Conservation (phyloP, 2,113 vertebrate genomes). For the Noturus placidus region DNA sequence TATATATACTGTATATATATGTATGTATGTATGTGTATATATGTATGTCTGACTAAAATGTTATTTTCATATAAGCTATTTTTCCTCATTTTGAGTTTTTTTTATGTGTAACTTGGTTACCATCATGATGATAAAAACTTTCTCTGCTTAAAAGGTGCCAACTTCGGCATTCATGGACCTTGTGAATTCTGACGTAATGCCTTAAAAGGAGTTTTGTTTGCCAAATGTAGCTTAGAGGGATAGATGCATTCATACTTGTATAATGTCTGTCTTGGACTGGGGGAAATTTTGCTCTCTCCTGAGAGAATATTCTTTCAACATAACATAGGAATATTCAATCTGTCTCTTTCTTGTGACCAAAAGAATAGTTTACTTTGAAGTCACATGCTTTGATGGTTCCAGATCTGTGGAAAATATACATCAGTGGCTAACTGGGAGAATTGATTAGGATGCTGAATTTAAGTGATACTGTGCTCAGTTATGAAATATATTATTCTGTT, state of each 20-base stretch:
- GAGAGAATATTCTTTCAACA: slow-evolving; percentile 58
- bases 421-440: slow-evolving; percentile 44
- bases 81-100: not conserved
- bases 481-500: not conserved
- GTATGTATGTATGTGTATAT: too few relatives aligned
- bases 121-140: not conserved
- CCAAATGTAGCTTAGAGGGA: not conserved
- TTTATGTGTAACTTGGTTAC: not conserved
- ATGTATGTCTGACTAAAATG: not conserved
- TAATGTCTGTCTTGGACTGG: not conserved
- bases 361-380: slow-evolving; percentile 64
- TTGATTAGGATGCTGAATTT: slow-evolving; percentile 51
- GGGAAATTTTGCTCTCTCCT: slow-evolving; percentile 46
- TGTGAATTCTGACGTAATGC: not conserved
- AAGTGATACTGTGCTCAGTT: not conserved
- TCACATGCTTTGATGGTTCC: slow-evolving; percentile 57
- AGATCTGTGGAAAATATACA: slow-evolving; percentile 53
- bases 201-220: not conserved
- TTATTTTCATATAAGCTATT: not conserved
- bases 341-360: slow-evolving; percentile 59
- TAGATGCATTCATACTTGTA: not conserved
- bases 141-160: not conserved
- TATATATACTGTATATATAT: too few relatives aligned
- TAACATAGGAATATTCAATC: slow-evolving; percentile 63
- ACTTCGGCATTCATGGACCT: not conserved